Evolutionary conservation across 2,888 invertebrate species (phyloP).

Genomic region (Serrognathus titanus): DNA sequence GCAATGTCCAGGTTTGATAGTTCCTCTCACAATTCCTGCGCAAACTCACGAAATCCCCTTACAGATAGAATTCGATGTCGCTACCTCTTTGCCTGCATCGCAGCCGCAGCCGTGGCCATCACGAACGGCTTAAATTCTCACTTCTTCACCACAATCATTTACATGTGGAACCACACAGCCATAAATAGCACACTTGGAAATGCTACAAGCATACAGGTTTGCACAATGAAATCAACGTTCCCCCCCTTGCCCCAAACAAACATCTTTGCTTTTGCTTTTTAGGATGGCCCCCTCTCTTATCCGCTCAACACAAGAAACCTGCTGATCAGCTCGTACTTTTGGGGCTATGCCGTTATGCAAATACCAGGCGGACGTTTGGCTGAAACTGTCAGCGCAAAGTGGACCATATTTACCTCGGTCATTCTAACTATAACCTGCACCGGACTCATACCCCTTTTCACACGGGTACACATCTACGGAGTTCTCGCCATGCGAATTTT

Average conservation of each 20-base stretch:
- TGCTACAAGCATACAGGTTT: too few species aligned
- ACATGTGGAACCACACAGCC: slow-evolving; percentile 70
- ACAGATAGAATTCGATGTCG: slow-evolving; percentile 37
- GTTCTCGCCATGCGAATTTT: slow-evolving; percentile 65
- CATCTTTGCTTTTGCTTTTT: background rate
- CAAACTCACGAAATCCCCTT: too few species aligned
- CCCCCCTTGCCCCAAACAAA: too few species aligned
- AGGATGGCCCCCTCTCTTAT: slow-evolving; percentile 74
- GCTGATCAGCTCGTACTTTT: slow-evolving; percentile 80
- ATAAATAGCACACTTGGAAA: slow-evolving; percentile 27
- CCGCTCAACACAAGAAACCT: slow-evolving; percentile 67
- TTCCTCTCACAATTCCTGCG: too few species aligned
- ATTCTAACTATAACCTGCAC: slow-evolving; percentile 73
- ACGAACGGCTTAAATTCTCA: slow-evolving; percentile 74
- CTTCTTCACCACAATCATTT: slow-evolving; percentile 70
- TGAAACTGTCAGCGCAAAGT: slow-evolving; percentile 81
- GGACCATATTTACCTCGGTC: slow-evolving; percentile 80
- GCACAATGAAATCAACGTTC: too few species aligned
- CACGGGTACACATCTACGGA: slow-evolving; percentile 60
- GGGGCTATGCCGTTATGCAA: slow-evolving; percentile 81
- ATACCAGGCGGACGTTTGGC: slow-evolving; percentile 74
- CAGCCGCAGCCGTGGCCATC: slow-evolving; percentile 70
- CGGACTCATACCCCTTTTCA: slow-evolving; percentile 70
- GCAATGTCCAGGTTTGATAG: too few species aligned
- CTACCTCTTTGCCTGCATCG: slow-evolving; percentile 65